Evolutionary conservation across 2,113 vertebrate species (phyloP).

Genomic region (Labeo rohita): DNA sequence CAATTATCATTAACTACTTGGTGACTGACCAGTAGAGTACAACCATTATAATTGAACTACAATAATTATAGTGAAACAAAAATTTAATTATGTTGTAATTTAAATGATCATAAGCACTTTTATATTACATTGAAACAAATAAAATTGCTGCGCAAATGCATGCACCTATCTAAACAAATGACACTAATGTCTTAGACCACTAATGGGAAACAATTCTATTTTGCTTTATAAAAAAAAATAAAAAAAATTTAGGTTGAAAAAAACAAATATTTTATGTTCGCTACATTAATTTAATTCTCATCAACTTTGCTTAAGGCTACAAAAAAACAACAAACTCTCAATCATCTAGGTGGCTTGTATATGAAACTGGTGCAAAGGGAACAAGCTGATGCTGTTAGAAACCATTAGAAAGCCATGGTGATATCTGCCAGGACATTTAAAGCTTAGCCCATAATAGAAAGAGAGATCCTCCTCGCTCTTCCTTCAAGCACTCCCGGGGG

Average conservation of each 20-base stretch:
- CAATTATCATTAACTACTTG: conserved; percentile 18
- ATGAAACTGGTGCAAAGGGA: neutral
- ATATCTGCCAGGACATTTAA: conserved; percentile 25
- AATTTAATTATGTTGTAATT: neutral
- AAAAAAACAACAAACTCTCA: neutral
- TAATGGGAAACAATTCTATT: neutral
- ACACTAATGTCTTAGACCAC: neutral
- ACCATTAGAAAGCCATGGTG: neutral
- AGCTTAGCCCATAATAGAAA: conserved; percentile 32
- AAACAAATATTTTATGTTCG: no score
- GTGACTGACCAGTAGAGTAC: neutral
- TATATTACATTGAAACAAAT: neutral
- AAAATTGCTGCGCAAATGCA: conserved; percentile 12
- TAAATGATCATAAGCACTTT: neutral
- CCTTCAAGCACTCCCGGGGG: conserved; percentile 45
- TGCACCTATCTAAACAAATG: neutral
- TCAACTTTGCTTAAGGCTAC: neutral
- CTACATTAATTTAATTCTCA: neutral
- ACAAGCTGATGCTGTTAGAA: neutral
- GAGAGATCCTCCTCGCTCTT: conserved; percentile 17
- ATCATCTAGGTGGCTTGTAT: neutral
- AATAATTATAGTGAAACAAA: neutral
- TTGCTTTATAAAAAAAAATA: no score
- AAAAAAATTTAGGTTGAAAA: neutral
- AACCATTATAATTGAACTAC: neutral